Evolutionary conservation across 2,113 vertebrate genomes (phyloP), one percentile per base, ranked within the genome.

Genomic region (Calidris pugnax): DNA sequence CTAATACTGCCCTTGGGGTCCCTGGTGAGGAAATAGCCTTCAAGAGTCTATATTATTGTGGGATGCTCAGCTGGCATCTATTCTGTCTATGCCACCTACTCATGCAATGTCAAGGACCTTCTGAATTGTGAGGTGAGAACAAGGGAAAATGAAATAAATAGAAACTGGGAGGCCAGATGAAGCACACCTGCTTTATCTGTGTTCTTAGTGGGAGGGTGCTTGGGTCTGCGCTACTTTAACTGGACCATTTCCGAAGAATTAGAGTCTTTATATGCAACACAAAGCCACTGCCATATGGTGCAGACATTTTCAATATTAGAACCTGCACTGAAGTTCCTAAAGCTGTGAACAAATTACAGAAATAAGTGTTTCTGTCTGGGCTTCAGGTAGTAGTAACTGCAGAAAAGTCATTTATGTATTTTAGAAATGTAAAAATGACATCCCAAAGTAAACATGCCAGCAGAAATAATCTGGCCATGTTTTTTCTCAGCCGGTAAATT

Each of bases 1-100:
- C 4, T 45, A 4, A 62, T 1, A 12, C 60, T 86, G 50, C 71
- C 35, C 19, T 64, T 17, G 14, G 55, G 35, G 32, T 17, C 15
- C 64, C 35, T 66, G 47, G 4, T 30, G 84, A 87, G 59, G 64
- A 48, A 88, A 17, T 3, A 24, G 23, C 77, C 43, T 60, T 68
- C 33, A 19, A 18, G 20, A 63, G 17, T 7, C 60, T 64, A 0
- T 15, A 1, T 4, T 24, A 4, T 0, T 28, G 55, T 41, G 76
- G 63, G 56, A 9, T 81, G 47, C 76, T 84, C 50, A 67, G 17
- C 51, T 47, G 57, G 18, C 14, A n/a, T 15, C 56, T 51, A 0
- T 24, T 63, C 63, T 47, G n/a, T 10, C 64, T 53, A 4, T 73
- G 55, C 19, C 15, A 37, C 18, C 62, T 77, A 53, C 45, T 48